Conservation (phyloP, 64 coral and sea anemone species). For the Pocillopora verrucosa region DNA sequence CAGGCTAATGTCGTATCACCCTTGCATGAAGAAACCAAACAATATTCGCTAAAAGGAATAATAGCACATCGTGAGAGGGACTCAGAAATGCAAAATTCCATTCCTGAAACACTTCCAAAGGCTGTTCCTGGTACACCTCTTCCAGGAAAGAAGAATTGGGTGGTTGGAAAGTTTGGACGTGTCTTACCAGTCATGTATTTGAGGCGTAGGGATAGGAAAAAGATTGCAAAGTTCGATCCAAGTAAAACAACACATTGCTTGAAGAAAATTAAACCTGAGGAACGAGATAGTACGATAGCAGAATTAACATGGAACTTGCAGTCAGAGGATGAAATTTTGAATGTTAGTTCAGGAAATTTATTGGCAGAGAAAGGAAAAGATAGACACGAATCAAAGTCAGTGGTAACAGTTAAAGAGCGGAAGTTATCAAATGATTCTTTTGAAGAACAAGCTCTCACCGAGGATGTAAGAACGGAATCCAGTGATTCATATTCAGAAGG, state of each 20-base stretch:
- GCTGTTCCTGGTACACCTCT: constrained; percentile 86
- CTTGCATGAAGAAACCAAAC: background rate
- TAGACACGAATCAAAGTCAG: background rate
- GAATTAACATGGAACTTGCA: constrained; percentile 84
- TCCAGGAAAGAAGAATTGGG: constrained; percentile 90
- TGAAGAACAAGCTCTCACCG: background rate
- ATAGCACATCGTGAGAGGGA: background rate
- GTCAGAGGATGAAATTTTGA: background rate
- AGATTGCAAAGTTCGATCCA: constrained; percentile 88
- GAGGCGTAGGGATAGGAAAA: constrained; percentile 67
- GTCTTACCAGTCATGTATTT: constrained; percentile 85
- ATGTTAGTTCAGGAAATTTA: background rate
- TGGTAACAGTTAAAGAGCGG: background rate
- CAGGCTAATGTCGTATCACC: background rate
- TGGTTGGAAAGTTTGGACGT: constrained; percentile 93
- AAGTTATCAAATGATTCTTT: too few relatives aligned
- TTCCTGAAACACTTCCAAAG: constrained; percentile 34
- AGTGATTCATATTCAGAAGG: background rate
- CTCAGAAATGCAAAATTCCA: background rate
- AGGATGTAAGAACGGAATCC: background rate
- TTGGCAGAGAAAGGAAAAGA: background rate
- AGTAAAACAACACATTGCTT: constrained; percentile 89
- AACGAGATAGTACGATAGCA: background rate
- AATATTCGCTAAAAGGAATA: background rate
- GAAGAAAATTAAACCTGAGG: constrained; percentile 69